Conservation (phyloP, 2,113 vertebrate genomes). For the Aleadryas rufinucha region DNA sequence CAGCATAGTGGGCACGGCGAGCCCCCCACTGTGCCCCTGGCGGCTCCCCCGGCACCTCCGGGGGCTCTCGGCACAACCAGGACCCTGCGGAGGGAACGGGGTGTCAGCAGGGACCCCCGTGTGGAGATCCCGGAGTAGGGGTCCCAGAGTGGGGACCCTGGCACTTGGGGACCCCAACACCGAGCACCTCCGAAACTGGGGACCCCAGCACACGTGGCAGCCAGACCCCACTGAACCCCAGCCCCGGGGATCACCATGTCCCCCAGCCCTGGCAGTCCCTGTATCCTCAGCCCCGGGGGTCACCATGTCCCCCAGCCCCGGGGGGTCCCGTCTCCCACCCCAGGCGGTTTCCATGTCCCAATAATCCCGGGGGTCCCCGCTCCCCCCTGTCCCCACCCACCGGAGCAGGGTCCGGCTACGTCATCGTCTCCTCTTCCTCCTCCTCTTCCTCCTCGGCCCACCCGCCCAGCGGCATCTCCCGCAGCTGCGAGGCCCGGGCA, state of each 20-base stretch:
- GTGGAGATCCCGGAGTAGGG: neutral
- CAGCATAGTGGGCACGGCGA: neutral
- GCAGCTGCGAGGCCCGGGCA: constrained; percentile 51
- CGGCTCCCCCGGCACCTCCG: neutral
- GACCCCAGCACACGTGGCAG: accelerated
- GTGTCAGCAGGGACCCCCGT: neutral
- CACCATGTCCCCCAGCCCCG: neutral
- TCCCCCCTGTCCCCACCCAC: neutral
- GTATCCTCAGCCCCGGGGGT: neutral
- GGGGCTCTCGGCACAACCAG: neutral
- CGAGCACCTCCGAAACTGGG: neutral
- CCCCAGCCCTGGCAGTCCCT: neutral
- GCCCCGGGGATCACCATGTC: neutral
- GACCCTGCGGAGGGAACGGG: neutral
- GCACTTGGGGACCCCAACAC: neutral
- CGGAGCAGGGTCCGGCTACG: neutral
- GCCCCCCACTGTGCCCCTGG: neutral
- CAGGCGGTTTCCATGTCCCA: neutral
- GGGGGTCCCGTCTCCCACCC: accelerated
- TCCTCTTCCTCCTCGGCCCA: constrained; percentile 84
- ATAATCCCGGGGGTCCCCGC: accelerated
- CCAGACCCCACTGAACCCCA: neutral
- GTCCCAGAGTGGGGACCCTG: neutral
- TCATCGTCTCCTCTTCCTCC: neutral
- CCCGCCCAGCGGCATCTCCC: constrained; percentile 82